A percentile compares a stretch with the other conserved stretches of the same genome.
Conservation (phyloP, 2,797 vertebrate species). For the Cyclopterus lumpus region DNA sequence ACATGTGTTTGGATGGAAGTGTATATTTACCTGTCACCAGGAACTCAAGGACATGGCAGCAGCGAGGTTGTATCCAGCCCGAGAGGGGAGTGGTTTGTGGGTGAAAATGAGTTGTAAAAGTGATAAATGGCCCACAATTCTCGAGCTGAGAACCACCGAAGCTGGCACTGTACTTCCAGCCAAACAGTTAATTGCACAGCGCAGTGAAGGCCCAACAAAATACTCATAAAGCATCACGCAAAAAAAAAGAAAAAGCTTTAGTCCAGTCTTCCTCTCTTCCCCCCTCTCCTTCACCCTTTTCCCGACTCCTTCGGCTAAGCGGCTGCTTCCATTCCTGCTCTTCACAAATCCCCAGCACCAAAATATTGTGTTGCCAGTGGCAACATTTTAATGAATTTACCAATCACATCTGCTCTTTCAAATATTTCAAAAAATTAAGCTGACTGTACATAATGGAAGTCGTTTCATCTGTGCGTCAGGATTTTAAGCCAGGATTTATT, state of each 20-base stretch:
- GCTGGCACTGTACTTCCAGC: slow-evolving; percentile 75
- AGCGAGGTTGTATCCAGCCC: slow-evolving; percentile 57
- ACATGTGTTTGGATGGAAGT: slow-evolving; percentile 75
- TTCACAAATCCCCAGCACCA: slow-evolving; percentile 72
- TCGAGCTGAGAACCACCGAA: slow-evolving; percentile 61
- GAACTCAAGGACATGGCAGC: slow-evolving; percentile 72
- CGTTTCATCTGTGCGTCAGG: slow-evolving; percentile 75
- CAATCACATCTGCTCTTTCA: slow-evolving; percentile 80
- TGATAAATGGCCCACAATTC: slow-evolving; percentile 73
- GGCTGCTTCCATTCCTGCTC: slow-evolving; percentile 67
- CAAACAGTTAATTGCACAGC: slow-evolving; percentile 82
- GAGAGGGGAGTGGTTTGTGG: slow-evolving; percentile 63
- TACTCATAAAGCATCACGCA: slow-evolving; percentile 73
- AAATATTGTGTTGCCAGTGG: slow-evolving; percentile 85
- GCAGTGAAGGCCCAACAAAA: slow-evolving; percentile 79
- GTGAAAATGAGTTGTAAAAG: slow-evolving; percentile 79
- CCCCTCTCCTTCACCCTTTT: slow-evolving; percentile 42
- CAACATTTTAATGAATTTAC: slow-evolving; percentile 85
- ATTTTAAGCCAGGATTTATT: slow-evolving; percentile 78
- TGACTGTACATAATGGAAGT: slow-evolving; percentile 64
- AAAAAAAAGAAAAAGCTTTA: slow-evolving; percentile 51
- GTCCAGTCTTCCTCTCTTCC: slow-evolving; percentile 44
- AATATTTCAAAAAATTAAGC: slow-evolving; percentile 81
- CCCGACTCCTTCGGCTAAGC: slow-evolving; percentile 41
- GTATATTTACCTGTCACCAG: slow-evolving; percentile 79